Percentiles rank a stretch among this genome's conserved stretches.
Evolutionary conservation across 2,888 invertebrate genomes (phyloP).

Genomic region (Athalia cordata): DNA sequence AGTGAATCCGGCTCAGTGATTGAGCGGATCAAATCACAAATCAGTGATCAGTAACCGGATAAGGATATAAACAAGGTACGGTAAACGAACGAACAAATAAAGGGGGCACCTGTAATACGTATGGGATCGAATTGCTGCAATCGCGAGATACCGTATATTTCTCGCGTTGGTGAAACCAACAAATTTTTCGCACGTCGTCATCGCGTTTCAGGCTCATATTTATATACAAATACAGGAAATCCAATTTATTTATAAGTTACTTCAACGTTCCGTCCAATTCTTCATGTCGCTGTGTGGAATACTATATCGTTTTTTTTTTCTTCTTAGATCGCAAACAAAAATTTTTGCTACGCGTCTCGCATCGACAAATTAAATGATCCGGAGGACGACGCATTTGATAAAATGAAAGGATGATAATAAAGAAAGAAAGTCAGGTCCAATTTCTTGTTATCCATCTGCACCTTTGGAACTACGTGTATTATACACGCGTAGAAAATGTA

Average conservation of each 20-base stretch:
- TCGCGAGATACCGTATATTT: background rate
- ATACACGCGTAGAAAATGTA: too few relatives aligned
- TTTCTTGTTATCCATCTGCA: too few relatives aligned
- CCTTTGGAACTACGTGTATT: too few relatives aligned
- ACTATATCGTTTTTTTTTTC: background rate
- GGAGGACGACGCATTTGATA: background rate
- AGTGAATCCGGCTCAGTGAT: background rate
- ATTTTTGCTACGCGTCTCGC: background rate
- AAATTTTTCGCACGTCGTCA: background rate
- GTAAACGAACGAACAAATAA: conserved; percentile 40
- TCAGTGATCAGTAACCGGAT: conserved; percentile 17
- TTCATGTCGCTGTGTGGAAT: conserved; percentile 16
- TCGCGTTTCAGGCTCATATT: background rate
- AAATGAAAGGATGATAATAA: background rate
- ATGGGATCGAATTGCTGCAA: too few relatives aligned
- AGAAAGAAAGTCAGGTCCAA: too few relatives aligned
- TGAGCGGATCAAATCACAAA: conserved; percentile 2
- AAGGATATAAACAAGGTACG: conserved; percentile 22
- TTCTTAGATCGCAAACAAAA: background rate
- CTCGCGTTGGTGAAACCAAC: background rate
- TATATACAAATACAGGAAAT: background rate
- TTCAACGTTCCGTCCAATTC: conserved; percentile 4
- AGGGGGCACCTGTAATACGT: background rate
- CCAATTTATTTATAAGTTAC: conserved; percentile 2
- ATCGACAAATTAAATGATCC: background rate